Evolutionary conservation across 2,888 invertebrate genomes (phyloP), one percentile per base, ranked within the genome.

Genomic region (Cheilosia grossa): DNA sequence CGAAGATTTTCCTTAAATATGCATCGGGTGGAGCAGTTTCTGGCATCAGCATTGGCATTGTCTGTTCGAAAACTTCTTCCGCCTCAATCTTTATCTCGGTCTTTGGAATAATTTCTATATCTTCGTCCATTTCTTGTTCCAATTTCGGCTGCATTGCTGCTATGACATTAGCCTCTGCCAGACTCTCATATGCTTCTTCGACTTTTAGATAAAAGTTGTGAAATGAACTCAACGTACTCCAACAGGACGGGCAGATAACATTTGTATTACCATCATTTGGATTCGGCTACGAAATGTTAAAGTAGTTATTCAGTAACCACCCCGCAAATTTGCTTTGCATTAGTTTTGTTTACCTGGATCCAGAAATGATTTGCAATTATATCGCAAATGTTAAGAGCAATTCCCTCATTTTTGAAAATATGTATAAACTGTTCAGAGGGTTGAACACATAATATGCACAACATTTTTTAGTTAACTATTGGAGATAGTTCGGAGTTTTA

Each of bases 161-260:
- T 1, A 13, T 13, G 1, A 4, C 13, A 37, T 13, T 4, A 13
- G 37, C 4, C 13, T 37, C 37, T 13, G 13, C 13, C 21, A 72
- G 37, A 1, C 15, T 24, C 27, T 15, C 87, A 37, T 91, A 89
- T 2, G 89, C 87, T 2, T 87, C 85, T 54, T 89, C 88, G 1
- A 91, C 88, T 19, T 82, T 88, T 4, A 81, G 30, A 58, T 90
- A 91, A 78, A 90, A 91, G 17, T 87, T 87, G 83, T 91, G 90
- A 77, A 91, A 91, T 33, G 87, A 80, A 42, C 87, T 70, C 17
- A 90, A 61, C 58, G 88, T 87, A 2, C 79, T 61, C 91, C 90
- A 91, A 70, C 91, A 91, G n/a, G 37, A 73, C 59, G 59, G 86
- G 82, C 87, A 91, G 85, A 88, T 88, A 73, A 56, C 24, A 17